These are phyloP conservation scores for Psilanteris sp. DNA, from an alignment of 1,140 invertebrate genomes.

Conservation along the genomic window DNA sequence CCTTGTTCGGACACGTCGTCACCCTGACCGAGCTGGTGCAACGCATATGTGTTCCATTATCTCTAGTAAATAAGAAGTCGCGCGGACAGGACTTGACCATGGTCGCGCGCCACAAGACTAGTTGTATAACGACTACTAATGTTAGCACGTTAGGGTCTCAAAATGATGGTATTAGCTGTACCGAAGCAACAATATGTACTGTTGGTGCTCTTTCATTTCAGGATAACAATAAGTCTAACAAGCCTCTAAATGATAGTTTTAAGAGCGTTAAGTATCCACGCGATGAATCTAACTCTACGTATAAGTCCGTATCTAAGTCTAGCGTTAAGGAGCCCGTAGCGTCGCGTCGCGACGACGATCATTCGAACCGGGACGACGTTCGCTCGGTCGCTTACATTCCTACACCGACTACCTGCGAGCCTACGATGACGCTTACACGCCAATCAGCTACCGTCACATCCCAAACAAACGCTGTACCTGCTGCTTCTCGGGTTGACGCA, in stretches of 20 bases:
- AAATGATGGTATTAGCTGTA: conserved; percentile 80
- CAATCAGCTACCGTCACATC: conserved; percentile 79
- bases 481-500: conserved; percentile 65
- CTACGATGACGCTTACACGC: conserved; percentile 80
- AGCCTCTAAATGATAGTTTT: conserved; percentile 78
- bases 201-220: conserved; percentile 81
- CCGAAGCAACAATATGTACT: conserved; percentile 81
- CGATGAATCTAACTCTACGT: conserved; percentile 73
- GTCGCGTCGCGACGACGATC: conserved; percentile 69
- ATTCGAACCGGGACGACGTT: conserved; percentile 59
- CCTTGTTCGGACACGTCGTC: conserved; percentile 68
- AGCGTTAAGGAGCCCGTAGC: conserved; percentile 74
- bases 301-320: conserved; percentile 78
- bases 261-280: conserved; percentile 72
- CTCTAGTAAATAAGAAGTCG: conserved; percentile 74
- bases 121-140: conserved; percentile 76
- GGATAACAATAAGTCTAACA: conserved; percentile 80
- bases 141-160: conserved; percentile 76
- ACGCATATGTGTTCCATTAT: conserved; percentile 81
- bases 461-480: conserved; percentile 79
- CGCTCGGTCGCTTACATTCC: conserved; percentile 78
- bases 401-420: conserved; percentile 79
- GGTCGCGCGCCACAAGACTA: conserved; percentile 76
- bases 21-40: conserved; percentile 78
- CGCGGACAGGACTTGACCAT: conserved; percentile 59